These are phyloP conservation scores for Chrysaora quinquecirrha DNA, from an alignment of 30 jellyfish, hydroid and myxozoan species.

Conservation along the genomic window DNA sequence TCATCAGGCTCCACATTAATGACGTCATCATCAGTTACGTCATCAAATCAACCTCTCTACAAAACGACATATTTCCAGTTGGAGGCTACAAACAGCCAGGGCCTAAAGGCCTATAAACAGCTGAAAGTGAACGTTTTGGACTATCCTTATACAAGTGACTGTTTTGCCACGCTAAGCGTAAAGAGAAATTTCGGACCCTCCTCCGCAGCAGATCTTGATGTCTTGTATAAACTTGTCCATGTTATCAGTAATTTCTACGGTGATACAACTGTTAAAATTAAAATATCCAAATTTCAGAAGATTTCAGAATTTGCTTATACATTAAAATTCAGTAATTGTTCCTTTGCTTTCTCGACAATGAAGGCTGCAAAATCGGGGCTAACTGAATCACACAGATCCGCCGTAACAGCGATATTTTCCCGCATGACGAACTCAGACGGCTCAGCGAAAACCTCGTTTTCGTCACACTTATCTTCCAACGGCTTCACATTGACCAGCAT, in stretches of 20 bases:
- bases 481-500: constrained; percentile 52
- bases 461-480: constrained; percentile 4
- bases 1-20: no score
- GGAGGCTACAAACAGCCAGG: constrained; percentile 90
- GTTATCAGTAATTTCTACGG: constrained; percentile 53
- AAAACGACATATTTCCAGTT: constrained; percentile 23
- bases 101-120: constrained; percentile 20
- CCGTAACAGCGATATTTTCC: constrained; percentile 66
- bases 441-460: constrained; percentile 36
- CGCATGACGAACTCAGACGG: constrained; percentile 47
- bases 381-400: constrained; percentile 57
- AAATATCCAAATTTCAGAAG: constrained; percentile 64
- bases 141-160: constrained; percentile 82
- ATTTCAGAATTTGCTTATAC: constrained; percentile 18
- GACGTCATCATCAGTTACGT: neutral
- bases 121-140: constrained; percentile 45
- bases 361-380: constrained; percentile 77
- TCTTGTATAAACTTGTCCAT: constrained; percentile 47
- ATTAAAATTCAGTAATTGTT: constrained; percentile 79
- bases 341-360: constrained; percentile 64
- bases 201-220: constrained; percentile 54
- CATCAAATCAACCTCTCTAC: neutral
- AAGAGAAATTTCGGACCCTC: constrained; percentile 34
- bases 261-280: constrained; percentile 31
- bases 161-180: constrained; percentile 48